Conservation (phyloP, 2,797 vertebrate genomes). For the Sylvilagus floridanus region DNA sequence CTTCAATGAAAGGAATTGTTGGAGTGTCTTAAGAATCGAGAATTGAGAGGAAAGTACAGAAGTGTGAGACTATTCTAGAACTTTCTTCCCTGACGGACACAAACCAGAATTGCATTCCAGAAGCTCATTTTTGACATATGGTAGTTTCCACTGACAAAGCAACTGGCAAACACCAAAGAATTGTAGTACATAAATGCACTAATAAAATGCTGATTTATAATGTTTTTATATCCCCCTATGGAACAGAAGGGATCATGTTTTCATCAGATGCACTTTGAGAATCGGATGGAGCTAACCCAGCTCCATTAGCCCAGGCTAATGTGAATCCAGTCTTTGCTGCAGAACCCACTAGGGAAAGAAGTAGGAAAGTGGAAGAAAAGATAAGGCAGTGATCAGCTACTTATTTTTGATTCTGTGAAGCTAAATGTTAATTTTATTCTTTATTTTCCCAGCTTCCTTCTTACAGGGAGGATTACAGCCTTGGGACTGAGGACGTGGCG, state of each 20-base stretch:
- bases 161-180: constrained; percentile 49
- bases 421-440: not conserved
- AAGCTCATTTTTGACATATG: constrained; percentile 39
- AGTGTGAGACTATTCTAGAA: not conserved
- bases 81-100: not conserved
- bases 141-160: constrained; percentile 6
- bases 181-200: constrained; percentile 4
- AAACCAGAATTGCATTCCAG: not conserved
- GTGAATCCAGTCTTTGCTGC: not conserved
- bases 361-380: not conserved
- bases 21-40: constrained; percentile 30
- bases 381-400: not conserved
- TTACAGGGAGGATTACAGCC: not conserved
- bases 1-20: not conserved
- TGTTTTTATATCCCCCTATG: not conserved
- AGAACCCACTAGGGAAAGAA: not conserved
- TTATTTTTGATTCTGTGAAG: not conserved
- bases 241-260: constrained; percentile 39
- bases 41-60: not conserved
- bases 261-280: constrained; percentile 8
- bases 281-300: not conserved
- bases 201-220: constrained; percentile 39
- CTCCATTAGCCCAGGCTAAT: not conserved
- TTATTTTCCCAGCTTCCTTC: not conserved
- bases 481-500: not conserved